Evolutionary conservation across 2,888 invertebrate species (phyloP), one percentile per base, ranked within the genome.

Genomic region (Idaea straminata): DNA sequence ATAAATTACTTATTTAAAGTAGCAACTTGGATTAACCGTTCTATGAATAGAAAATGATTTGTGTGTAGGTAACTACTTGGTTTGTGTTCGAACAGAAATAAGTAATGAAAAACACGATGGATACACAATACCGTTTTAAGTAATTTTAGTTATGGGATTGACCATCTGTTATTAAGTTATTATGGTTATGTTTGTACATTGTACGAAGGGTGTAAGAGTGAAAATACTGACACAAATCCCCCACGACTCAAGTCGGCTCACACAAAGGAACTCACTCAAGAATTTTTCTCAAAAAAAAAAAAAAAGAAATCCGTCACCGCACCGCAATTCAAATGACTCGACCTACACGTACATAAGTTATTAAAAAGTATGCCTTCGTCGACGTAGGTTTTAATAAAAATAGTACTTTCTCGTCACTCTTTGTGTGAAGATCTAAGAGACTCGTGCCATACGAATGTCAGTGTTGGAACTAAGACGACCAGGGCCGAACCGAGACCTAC

Each of bases 301-400:
- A 83, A 82, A 86, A 25, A 83, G 81, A 86, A 89, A 84, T 83
- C 82, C 82, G 72, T 76, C 77, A 76, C 74, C 71, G 66, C 80
- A 80, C 76, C 72, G 77, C 79, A 77, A 81, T 80, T 78, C 75
- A 80, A 80, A 81, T 81, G 79, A 77, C 78, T 77, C 77, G 79
- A 79, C 81, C 80, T 74, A 68, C 77, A 81, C 82, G 80, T 88
- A 91, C 91, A 91, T 92, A 91, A 91, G 92, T 91, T 92, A 92
- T 92, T 92, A 92, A 92, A 92, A 92, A 89, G 89, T 88, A 86
- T 85, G 88, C 88, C 86, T 89, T 83, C 85, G 87, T 83, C 85
- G 87, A 83, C 83, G 87, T 83, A 86, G 90, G 91, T 89, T 92
- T 92, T 92, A 92, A 92, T 92, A 92, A 92, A 92, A 92, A 92